phyloP scores from a whole-genome alignment of 1,140 invertebrate species.

The Berghia stephanieae region DNA sequence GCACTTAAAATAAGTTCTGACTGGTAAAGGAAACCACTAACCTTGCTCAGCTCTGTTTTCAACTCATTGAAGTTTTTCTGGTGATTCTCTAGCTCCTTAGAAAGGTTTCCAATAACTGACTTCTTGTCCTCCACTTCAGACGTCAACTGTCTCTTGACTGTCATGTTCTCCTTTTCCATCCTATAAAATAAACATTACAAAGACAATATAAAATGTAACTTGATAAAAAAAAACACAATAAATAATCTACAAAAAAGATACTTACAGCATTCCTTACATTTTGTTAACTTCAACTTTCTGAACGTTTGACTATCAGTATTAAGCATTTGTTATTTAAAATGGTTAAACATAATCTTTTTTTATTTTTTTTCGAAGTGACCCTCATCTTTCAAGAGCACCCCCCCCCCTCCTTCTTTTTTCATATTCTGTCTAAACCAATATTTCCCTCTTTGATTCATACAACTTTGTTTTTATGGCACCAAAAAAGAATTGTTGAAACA shows the following conservation, averaged over 20 bases:
- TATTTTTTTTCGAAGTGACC: too few species aligned
- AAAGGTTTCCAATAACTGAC: constrained; percentile 55
- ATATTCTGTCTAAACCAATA: too few species aligned
- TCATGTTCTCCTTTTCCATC: constrained; percentile 56
- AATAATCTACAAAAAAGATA: too few species aligned
- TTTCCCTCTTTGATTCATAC: too few species aligned
- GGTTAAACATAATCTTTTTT: too few species aligned
- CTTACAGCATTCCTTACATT: too few species aligned
- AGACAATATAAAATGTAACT: neutral
- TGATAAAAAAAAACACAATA: neutral
- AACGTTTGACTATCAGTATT: too few species aligned
- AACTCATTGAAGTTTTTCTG: constrained; percentile 64
- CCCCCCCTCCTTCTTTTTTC: too few species aligned
- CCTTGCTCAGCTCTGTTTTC: constrained; percentile 63
- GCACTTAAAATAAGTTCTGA: neutral
- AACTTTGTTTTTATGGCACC: too few species aligned
- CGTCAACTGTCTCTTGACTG: constrained; percentile 51
- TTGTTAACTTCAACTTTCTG: neutral
- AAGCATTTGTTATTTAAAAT: too few species aligned
- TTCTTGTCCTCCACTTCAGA: constrained; percentile 62
- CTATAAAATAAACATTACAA: constrained; percentile 35
- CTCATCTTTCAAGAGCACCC: too few species aligned
- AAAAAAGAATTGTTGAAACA: too few species aligned
- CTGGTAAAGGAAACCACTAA: constrained; percentile 29
- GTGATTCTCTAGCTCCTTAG: constrained; percentile 61